These are phyloP conservation scores for Sarcophaga carnaria DNA, from an alignment of 2,888 invertebrate species.

Conservation along the genomic window DNA sequence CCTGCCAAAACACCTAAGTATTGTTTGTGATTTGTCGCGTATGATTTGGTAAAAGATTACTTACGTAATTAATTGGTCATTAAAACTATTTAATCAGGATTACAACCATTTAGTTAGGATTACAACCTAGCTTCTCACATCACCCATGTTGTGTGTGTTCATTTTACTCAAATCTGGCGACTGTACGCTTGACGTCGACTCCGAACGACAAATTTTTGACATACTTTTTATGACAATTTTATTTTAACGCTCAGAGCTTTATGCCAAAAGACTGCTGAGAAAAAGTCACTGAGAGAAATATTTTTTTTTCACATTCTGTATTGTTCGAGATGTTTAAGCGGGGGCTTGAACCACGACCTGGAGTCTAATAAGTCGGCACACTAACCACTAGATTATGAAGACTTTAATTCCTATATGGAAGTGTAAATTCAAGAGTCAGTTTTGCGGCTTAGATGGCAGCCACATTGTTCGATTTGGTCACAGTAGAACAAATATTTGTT, in stretches of 20 bases:
- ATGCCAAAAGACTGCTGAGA: neutral
- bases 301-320: neutral
- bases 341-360: neutral
- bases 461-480: too few species aligned
- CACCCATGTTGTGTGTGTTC: neutral
- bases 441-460: too few species aligned
- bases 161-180: too few species aligned
- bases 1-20: too few species aligned
- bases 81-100: neutral
- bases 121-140: neutral
- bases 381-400: neutral
- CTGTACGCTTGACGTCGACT: too few species aligned
- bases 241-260: too few species aligned
- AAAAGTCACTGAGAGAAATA: neutral
- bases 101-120: too few species aligned
- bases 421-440: neutral
- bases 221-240: neutral
- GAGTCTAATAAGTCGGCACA: neutral
- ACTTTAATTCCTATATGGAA: neutral
- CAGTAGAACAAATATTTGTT: too few species aligned
- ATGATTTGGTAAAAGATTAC: neutral
- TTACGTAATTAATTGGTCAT: neutral
- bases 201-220: neutral
- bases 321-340: neutral
- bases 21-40: neutral